These are phyloP conservation scores for Calliopum simillimum DNA, from an alignment of 2,888 invertebrate genomes.

Conservation along the genomic window DNA sequence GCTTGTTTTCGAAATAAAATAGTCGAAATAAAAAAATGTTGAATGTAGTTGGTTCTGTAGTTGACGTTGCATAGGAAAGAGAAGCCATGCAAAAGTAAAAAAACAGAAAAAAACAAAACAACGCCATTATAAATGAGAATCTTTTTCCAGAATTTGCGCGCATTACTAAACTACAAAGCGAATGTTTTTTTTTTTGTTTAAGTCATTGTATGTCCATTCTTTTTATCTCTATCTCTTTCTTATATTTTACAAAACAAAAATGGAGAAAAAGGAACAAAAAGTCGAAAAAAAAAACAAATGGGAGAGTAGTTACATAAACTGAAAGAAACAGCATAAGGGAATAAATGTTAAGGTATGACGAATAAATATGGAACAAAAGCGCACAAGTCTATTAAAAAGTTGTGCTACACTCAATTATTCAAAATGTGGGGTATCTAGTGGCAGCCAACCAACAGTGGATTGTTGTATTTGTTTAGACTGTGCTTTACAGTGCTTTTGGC, in stretches of 20 bases:
- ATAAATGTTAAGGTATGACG: not conserved
- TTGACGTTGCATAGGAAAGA: no score
- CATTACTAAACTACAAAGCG: slow-evolving; percentile 19
- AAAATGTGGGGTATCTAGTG: slow-evolving; percentile 10
- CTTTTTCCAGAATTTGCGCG: slow-evolving; percentile 17
- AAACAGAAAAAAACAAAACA: not conserved
- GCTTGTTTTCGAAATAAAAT: no score
- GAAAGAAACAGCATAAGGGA: not conserved
- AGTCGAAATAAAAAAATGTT: no score
- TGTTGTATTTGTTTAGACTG: no score
- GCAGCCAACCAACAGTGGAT: no score
- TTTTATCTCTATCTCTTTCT: not conserved
- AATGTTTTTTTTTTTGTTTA: slow-evolving; percentile 21
- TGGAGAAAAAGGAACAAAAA: no score
- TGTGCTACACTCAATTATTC: slow-evolving; percentile 24
- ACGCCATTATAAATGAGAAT: slow-evolving; percentile 22
- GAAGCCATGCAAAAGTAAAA: no score
- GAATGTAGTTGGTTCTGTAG: no score
- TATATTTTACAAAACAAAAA: no score
- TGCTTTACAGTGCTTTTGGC: no score
- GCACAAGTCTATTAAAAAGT: slow-evolving; percentile 23
- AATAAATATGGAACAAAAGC: slow-evolving; percentile 9
- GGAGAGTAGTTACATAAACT: no score
- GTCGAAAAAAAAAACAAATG: no score
- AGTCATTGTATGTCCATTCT: slow-evolving; percentile 9